Evolutionary conservation across 2,113 vertebrate species (phyloP).

Genomic region (Alethe diademata): DNA sequence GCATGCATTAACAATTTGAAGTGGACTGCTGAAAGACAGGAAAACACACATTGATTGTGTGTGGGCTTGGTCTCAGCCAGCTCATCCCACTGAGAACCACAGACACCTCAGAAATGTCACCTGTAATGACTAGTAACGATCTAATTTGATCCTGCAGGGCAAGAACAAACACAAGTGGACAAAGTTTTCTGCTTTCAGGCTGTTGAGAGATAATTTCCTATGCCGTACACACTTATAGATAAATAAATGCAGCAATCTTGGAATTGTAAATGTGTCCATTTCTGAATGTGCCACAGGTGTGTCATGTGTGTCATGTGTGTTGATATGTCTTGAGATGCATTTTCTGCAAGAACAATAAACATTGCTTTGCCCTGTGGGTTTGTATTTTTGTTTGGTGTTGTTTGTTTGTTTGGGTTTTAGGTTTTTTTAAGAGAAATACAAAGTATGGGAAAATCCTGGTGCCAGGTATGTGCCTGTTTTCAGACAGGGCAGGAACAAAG

Average conservation of each 20-base stretch:
- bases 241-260: background rate
- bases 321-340: background rate
- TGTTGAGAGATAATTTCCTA: background rate
- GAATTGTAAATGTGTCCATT: background rate
- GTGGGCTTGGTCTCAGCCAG: background rate
- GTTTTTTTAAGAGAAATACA: background rate
- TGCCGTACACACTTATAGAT: fast-evolving
- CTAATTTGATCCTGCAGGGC: background rate
- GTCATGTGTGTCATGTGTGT: background rate
- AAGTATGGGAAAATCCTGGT: background rate
- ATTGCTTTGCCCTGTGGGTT: background rate
- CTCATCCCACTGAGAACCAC: background rate
- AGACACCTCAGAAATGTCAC: background rate
- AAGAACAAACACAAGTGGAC: background rate
- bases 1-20: background rate
- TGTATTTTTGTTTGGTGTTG: background rate
- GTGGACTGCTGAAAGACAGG: background rate
- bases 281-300: background rate
- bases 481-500: background rate
- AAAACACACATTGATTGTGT: background rate
- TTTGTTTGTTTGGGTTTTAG: background rate
- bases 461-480: background rate
- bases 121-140: background rate
- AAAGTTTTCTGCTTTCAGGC: background rate
- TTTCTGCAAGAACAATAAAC: background rate